phyloP scores from a whole-genome alignment of 1,140 invertebrate genomes.

The Bradysia coprophila region DNA sequence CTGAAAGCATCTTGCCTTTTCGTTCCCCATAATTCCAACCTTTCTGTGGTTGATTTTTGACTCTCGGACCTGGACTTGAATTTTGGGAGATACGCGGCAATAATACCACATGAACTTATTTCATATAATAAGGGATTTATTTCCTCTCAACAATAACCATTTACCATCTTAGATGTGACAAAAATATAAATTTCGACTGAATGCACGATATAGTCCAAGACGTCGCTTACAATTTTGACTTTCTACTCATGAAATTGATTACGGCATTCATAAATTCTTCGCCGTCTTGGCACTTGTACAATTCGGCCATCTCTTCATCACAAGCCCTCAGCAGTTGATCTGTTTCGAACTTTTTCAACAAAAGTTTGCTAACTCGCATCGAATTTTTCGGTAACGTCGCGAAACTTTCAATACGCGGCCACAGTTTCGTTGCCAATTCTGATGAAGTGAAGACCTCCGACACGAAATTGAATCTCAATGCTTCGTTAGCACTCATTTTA shows the following conservation, averaged over 20 bases:
- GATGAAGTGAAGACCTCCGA: slow-evolving; percentile 39
- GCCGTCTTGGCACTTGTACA: slow-evolving; percentile 37
- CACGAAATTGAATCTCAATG: slow-evolving; percentile 48
- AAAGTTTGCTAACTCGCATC: slow-evolving; percentile 31
- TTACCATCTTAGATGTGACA: too few relatives aligned
- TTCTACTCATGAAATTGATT: not conserved
- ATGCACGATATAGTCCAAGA: not conserved
- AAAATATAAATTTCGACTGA: too few relatives aligned
- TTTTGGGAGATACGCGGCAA: too few relatives aligned
- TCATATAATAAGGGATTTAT: too few relatives aligned
- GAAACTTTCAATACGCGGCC: slow-evolving; percentile 29
- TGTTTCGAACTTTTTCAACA: slow-evolving; percentile 26
- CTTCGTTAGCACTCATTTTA: slow-evolving; percentile 59
- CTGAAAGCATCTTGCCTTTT: too few relatives aligned
- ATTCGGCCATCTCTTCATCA: slow-evolving; percentile 29
- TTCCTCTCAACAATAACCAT: too few relatives aligned
- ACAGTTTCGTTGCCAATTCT: slow-evolving; percentile 35
- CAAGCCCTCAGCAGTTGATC: slow-evolving; percentile 32
- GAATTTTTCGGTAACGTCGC: slow-evolving; percentile 30
- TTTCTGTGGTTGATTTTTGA: too few relatives aligned
- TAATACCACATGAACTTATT: too few relatives aligned
- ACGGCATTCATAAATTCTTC: slow-evolving; percentile 24
- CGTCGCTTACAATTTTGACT: slow-evolving; percentile 1
- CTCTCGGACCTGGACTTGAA: too few relatives aligned
- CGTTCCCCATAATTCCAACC: too few relatives aligned